Conservation (phyloP, 2,888 invertebrate species). For the Orthosia cruda region DNA sequence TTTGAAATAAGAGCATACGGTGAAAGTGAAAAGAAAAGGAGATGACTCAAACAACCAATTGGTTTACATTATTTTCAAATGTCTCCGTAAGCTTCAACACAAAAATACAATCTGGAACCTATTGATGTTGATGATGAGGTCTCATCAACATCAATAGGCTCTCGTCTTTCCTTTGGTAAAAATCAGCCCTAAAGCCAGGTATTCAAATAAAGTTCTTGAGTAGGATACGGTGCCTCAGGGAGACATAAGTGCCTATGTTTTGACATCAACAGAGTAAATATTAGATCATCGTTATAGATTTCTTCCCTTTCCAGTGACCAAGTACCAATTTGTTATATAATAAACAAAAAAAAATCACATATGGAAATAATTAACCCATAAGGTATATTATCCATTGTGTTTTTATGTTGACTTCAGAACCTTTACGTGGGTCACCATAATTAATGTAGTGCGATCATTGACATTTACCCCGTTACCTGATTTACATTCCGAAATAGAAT, state of each 20-base stretch:
- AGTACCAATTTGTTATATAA: background rate
- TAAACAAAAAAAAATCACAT: background rate
- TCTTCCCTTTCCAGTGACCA: background rate
- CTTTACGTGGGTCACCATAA: background rate
- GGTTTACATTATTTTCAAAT: constrained; percentile 6
- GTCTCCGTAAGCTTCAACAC: background rate
- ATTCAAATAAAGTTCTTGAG: constrained; percentile 33
- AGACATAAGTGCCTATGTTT: constrained; percentile 5
- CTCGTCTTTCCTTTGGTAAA: background rate
- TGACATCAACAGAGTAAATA: background rate
- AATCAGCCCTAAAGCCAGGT: background rate
- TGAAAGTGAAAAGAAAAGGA: background rate
- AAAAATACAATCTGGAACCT: background rate
- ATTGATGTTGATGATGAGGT: background rate
- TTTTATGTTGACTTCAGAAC: constrained; percentile 16
- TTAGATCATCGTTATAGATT: background rate
- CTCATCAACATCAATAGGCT: too few species aligned
- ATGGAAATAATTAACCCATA: constrained; percentile 11
- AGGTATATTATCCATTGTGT: constrained; percentile 12
- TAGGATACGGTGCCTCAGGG: background rate
- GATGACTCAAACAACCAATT: too few species aligned
- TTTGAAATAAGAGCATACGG: constrained; percentile 4
- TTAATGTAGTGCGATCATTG: constrained; percentile 16
- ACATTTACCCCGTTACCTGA: constrained; percentile 6
- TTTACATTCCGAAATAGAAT: constrained; percentile 42